phyloP scores from a whole-genome alignment of 2,888 invertebrate species.

The Catocala nupta region DNA sequence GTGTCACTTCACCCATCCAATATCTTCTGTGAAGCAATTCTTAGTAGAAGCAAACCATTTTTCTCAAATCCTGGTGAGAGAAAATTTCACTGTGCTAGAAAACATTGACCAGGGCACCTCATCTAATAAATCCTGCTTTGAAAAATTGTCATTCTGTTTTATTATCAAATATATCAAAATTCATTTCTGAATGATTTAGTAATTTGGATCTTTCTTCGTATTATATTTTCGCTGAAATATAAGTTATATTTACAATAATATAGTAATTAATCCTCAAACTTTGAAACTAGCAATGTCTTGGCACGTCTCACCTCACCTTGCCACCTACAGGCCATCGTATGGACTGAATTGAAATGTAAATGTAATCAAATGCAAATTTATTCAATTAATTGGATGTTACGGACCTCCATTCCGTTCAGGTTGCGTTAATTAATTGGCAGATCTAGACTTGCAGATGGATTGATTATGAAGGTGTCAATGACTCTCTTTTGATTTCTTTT shows the following conservation, averaged over 20 bases:
- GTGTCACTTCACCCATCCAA: no score
- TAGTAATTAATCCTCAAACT: constrained; percentile 14
- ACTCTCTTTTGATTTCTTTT: background rate
- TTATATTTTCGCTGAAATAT: no score
- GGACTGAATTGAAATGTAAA: constrained; percentile 65
- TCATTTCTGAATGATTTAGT: no score
- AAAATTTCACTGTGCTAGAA: no score
- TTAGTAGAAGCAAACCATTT: no score
- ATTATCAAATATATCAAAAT: no score
- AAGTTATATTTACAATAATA: background rate
- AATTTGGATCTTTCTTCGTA: no score
- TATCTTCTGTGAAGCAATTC: no score
- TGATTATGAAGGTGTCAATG: background rate
- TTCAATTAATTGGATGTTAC: constrained; percentile 63
- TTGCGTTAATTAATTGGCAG: constrained; percentile 45
- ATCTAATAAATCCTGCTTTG: no score
- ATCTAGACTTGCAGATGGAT: constrained; percentile 11
- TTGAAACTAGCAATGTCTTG: constrained; percentile 31
- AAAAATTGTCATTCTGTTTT: no score
- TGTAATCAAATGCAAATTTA: constrained; percentile 67
- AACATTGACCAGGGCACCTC: no score
- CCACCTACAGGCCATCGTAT: constrained; percentile 33
- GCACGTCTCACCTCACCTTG: constrained; percentile 19
- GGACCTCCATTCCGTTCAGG: constrained; percentile 36
- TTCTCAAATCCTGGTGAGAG: no score